Evolutionary conservation across 2,888 invertebrate species (phyloP), one percentile per base, ranked within the genome.

Genomic region (Perizoma affinitatum): DNA sequence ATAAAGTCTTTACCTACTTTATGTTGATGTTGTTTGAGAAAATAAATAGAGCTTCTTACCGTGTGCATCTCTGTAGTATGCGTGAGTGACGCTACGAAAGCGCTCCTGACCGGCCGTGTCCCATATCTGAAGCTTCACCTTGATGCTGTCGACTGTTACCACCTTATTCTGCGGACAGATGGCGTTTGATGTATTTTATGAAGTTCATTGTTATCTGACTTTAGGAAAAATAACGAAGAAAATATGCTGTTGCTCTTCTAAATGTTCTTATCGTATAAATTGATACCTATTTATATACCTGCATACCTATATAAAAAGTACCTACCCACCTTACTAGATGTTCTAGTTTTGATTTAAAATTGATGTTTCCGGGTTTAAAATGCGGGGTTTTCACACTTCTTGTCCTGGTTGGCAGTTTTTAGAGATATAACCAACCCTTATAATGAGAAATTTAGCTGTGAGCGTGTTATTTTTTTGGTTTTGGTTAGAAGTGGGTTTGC

Each of bases 71-170:
- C 98, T 94, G 89, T 98, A 98, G 85, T 98, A 98, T 6, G 98
- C 97, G 79, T 97, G 97, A 7, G 98, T 98, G 38, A 98, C 97
- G 86, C 98, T 98, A 67, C 98, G 95, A 85, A 98, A 98, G 77
- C 98, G 94, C 88, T 98, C 98, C 82, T 98, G 98, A 0, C 98
- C 98, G 2, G 98, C 98, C 4, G 98, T 98, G 92, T 98, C 98
- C 98, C 98, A 98, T 81, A 98, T 98, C 93, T 98, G 98, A 75
- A 99, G 94, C 87, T 98, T 99, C 63, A 98, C 97, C 86, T 96
- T 96, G 61, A 95, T 94, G 70, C 96, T 95, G 82, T 97, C 97
- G 47, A 97, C 96, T 48, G 94, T 93, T 42, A 97, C 96, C 78
- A 97, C 95, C 93, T 97, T 97, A 83, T 97, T 97, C 97, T 97